Evolutionary conservation across 2,797 vertebrate genomes (phyloP), one percentile per base, ranked within the genome.

Genomic region (Chromobotia macracanthus): DNA sequence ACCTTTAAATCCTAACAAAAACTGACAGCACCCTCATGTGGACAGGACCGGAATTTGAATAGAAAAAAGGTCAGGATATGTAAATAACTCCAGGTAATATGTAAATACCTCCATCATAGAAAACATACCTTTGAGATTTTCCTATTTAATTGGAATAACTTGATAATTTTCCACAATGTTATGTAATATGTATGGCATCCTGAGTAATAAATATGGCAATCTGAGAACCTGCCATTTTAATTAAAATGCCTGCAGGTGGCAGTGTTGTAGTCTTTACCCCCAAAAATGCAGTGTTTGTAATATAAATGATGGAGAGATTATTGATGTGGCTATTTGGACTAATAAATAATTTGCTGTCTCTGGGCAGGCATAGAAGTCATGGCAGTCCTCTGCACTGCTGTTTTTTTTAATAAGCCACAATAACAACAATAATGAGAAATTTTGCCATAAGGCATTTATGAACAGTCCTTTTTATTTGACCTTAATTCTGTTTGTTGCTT

Each of bases 211-310:
- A 15, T 12, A 10, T 56, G 21, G 21, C 21, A 56, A 67, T 25
- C 21, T 13, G 7, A 25, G 7, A 25, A 4, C 10, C 48, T 38
- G 10, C 11, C 23, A 35, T 51, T 28, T 67, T 2, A 12, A 9
- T 68, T 35, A 2, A 64, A 13, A 3, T 13, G n/a, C 77, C 87
- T 84, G 81, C 81, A 87, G 87, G 65, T 77, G 86, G 75, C 56
- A 65, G 65, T 48, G 80, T 48, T 80, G 38, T 21, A 51, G 60
- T 18, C 50, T 48, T 53, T 55, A n/a, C 8, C 8, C 44, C 35
- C 3, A 71, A 53, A 1, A 48, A 23, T 5, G 19, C 66, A 25
- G 28, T 28, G 28, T 51, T 18, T 50, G 12, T 46, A 51, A 23
- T 66, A 25, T 70, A 74, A 66, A 55, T 11, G 15, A 51, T 65